Percentiles rank a stretch among this genome's conserved stretches.
Evolutionary conservation across 2,888 invertebrate genomes (phyloP).

Genomic region (Catocala sponsa): DNA sequence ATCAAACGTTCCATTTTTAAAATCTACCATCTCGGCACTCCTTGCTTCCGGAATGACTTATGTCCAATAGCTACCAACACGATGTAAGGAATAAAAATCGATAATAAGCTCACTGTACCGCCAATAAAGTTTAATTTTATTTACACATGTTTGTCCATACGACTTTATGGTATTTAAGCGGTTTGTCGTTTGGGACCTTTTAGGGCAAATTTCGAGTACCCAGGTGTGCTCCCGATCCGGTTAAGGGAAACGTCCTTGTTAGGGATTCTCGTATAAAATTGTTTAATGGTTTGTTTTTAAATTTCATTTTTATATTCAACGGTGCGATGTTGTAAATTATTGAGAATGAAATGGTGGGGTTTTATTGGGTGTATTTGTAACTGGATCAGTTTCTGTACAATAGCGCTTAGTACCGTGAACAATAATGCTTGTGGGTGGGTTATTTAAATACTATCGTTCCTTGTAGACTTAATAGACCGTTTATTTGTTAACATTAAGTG

Average conservation of each 20-base stretch:
- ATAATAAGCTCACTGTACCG: slow-evolving; percentile 50
- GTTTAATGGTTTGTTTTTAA: slow-evolving; percentile 88
- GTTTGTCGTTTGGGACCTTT: slow-evolving; percentile 85
- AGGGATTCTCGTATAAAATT: slow-evolving; percentile 86
- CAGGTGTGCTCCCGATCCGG: slow-evolving; percentile 88
- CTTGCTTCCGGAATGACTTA: slow-evolving; percentile 86
- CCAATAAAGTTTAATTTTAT: slow-evolving; percentile 43
- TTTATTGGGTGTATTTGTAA: slow-evolving; percentile 75
- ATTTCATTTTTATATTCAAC: slow-evolving; percentile 83
- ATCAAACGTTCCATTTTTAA: slow-evolving; percentile 89
- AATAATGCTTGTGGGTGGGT: slow-evolving; percentile 64
- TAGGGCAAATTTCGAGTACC: slow-evolving; percentile 85
- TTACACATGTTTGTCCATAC: slow-evolving; percentile 47
- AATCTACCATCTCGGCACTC: slow-evolving; percentile 86
- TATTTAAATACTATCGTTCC: slow-evolving; percentile 55
- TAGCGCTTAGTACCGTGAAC: slow-evolving; percentile 57
- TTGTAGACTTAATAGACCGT: slow-evolving; percentile 45
- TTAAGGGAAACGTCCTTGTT: slow-evolving; percentile 88
- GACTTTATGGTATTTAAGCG: slow-evolving; percentile 50
- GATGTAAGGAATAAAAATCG: slow-evolving; percentile 49
- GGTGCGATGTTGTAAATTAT: slow-evolving; percentile 79
- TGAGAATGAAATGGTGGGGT: slow-evolving; percentile 73
- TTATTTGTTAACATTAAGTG: slow-evolving; percentile 55
- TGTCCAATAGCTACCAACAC: slow-evolving; percentile 77
- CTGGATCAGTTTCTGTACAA: slow-evolving; percentile 64